Evolutionary conservation across 2,888 invertebrate species (phyloP).

Genomic region (Altica lythri): DNA sequence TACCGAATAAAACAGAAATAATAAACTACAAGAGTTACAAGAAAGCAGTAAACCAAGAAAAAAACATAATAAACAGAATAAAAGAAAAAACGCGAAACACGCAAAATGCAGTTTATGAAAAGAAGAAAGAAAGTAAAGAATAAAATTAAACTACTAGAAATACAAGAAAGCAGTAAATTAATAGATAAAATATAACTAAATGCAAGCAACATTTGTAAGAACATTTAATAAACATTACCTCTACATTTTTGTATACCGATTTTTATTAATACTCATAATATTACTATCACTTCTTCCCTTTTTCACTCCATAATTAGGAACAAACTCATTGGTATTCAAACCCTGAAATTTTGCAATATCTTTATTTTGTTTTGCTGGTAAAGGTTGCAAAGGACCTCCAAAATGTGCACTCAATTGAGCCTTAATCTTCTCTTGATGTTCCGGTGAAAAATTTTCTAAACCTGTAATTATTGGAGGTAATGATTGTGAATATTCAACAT

Average conservation of each 20-base stretch:
- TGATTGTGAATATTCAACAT: slow-evolving; percentile 31
- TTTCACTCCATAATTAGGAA: slow-evolving; percentile 42
- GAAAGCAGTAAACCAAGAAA: no score
- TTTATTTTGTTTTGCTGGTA: slow-evolving; percentile 15
- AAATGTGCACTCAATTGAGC: slow-evolving; percentile 51
- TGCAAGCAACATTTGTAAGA: background rate
- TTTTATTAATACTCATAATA: slow-evolving; percentile 24
- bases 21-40: no score
- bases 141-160: no score
- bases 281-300: slow-evolving; percentile 27
- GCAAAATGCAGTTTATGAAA: no score
- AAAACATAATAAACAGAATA: no score
- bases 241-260: slow-evolving; percentile 19
- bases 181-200: no score
- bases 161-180: no score
- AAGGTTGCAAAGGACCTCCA: slow-evolving; percentile 42
- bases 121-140: no score
- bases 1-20: no score
- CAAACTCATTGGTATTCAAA: slow-evolving; percentile 37
- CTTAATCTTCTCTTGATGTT: slow-evolving; percentile 55
- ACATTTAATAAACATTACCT: background rate
- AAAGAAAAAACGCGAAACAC: no score
- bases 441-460: slow-evolving; percentile 54
- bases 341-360: slow-evolving; percentile 19
- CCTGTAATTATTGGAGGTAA: slow-evolving; percentile 55